These are phyloP conservation scores for Ligdia adustata DNA, from an alignment of 2,888 invertebrate genomes.

Conservation along the genomic window DNA sequence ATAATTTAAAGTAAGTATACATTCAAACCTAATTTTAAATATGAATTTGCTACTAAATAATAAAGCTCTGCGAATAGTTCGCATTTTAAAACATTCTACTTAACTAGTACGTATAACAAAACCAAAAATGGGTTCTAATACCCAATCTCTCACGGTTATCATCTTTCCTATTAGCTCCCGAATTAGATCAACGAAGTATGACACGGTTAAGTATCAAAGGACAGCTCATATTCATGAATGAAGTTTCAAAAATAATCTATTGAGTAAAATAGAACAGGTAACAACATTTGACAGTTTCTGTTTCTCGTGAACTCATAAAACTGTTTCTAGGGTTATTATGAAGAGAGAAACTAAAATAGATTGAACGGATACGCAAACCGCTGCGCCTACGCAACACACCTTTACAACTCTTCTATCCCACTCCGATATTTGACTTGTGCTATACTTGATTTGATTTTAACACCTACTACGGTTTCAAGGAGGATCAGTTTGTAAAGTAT, in stretches of 20 bases:
- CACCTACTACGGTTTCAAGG: conserved; percentile 59
- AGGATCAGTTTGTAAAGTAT: conserved; percentile 58
- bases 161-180: conserved; percentile 9
- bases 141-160: conserved; percentile 14
- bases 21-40: too few relatives aligned
- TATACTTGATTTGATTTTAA: conserved; percentile 32
- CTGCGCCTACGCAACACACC: conserved; percentile 38
- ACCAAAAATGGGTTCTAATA: not conserved
- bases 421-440: conserved; percentile 30
- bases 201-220: conserved; percentile 15
- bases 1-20: too few relatives aligned
- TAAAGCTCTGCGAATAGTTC: too few relatives aligned
- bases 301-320: conserved; percentile 34
- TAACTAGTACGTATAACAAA: too few relatives aligned
- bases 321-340: conserved; percentile 41
- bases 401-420: conserved; percentile 35
- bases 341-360: conserved; percentile 54
- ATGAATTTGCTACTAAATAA: too few relatives aligned
- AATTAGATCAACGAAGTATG: conserved; percentile 12
- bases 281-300: too few relatives aligned
- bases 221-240: conserved; percentile 22
- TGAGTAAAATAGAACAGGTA: conserved; percentile 26
- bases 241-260: conserved; percentile 1
- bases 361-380: conserved; percentile 51
- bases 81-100: too few relatives aligned